Evolutionary conservation across 2,113 vertebrate species (phyloP), one percentile per base, ranked within the genome.

Genomic region (Melanerpes aurifrons): DNA sequence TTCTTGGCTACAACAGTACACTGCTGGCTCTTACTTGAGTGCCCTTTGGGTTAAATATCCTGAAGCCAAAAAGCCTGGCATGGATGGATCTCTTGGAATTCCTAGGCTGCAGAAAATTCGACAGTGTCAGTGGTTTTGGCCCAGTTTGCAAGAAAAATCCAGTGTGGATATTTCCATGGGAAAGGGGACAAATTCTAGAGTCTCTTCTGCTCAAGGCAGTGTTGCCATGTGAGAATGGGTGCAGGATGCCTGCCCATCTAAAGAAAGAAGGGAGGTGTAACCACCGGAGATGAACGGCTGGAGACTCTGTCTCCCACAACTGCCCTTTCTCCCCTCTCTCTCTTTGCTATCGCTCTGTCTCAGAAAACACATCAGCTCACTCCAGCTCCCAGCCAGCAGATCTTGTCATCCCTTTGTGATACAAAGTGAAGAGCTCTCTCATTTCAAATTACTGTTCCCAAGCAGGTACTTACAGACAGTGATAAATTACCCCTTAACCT

Each of bases 401-500:
- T 57, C 61, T 18, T 18, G 31, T 72, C 66, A 58, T 66, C 68
- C 82, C 70, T 58, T 72, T 47, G 74, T 84, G 77, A 32, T 64
- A 58, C 47, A 63, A 15, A 25, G 72, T 71, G 86, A 43, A 81
- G 88, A 86, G 83, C 58, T 68, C 82, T 68, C 76, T 87, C 58
- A 8, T 85, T n/a, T 45, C 90, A 86, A 35, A 64, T 58, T 19
- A 22, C 66, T 58, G 69, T 18, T 90, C 86, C 92, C 6, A 47
- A 62, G 80, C 76, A 93, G 91, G 73, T 68, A 73, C 73, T 92
- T 48, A 21, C 12, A 70, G 73, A 77, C 73, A 75, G 14, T 69
- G 90, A 75, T 4, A 69, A 96, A 88, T 81, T 35, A 50, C 58
- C 88, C 92, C 79, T 31, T 90, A 89, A 92, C 95, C 88, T 74